Evolutionary conservation across 2,888 invertebrate genomes (phyloP), one percentile per base, ranked within the genome.

Genomic region (Gasteruption jaculator): DNA sequence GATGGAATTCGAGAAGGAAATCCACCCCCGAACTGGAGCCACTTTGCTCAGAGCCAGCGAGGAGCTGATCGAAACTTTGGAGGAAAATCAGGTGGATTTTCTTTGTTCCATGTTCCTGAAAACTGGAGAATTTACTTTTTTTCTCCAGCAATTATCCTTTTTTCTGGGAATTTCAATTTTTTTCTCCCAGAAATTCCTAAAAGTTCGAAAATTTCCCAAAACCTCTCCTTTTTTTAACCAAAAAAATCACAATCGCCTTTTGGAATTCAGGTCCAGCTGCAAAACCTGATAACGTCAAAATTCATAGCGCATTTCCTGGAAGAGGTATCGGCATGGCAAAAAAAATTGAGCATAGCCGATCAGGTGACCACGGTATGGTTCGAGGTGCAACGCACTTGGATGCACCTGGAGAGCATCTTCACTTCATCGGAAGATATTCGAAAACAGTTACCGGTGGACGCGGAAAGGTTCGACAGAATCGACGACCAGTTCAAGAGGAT

Each of bases 391-490:
- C 77, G 95, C 41, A 94, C 94, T 16, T 96, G 96, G 96, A 90
- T 90, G 59, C 93, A 96, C 73, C 78, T 96, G 47, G 95, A 96
- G 74, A 93, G 93, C 58, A 96, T 96, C 66, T 96, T 96, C 69
- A 94, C 95, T 84, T 94, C 93, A 53, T 94, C 95, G 0, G 94
- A 96, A 70, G 96, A 96, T 71, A 96, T 96, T 55, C 79, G 94
- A 44, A 88, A 86, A 62, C 94, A 96, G 68, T 73, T 96, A 38
- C 95, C 96, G 3, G 86, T 91, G 51, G 96, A 96, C 73, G 92
- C 95, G 0, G 83, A 85, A 38, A 78, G 95, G 63, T 96, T 96
- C 71, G 91, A 93, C 72, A 81, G 81, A 53, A 91, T 95, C 54
- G 95, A 96, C 68, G 74, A 78, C 8, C 89, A 92, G 61, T 96